Percentiles rank a stretch among this genome's conserved stretches.
Evolutionary conservation across 2,888 invertebrate genomes (phyloP).

Genomic region (Drosophila nr. perissopoda): DNA sequence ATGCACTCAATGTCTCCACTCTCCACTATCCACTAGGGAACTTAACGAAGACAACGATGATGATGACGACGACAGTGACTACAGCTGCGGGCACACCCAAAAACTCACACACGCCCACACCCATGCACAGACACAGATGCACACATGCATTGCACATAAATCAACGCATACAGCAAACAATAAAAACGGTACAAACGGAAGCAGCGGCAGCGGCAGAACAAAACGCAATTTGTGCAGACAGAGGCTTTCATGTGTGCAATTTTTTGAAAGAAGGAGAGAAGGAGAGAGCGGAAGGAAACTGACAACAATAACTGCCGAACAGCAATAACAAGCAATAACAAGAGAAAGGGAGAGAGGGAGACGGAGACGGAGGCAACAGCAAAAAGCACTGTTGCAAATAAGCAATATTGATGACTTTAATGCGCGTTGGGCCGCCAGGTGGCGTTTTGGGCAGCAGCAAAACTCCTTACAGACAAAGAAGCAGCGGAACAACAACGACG

Average conservation of each 20-base stretch:
- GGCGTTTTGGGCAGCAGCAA: constrained; percentile 26
- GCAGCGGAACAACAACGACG: constrained; percentile 40
- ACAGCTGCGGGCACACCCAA: constrained; percentile 31
- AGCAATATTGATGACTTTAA: constrained; percentile 77
- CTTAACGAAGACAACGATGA: constrained; percentile 18
- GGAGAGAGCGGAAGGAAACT: constrained; percentile 21
- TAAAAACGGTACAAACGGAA: constrained; percentile 51
- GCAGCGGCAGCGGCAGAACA: constrained; percentile 51
- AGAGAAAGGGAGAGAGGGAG: neutral
- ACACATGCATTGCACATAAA: constrained; percentile 63
- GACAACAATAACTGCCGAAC: constrained; percentile 57
- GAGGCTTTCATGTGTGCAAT: constrained; percentile 22
- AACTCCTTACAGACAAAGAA: constrained; percentile 17
- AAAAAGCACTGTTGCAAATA: constrained; percentile 67
- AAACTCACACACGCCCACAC: constrained; percentile 11
- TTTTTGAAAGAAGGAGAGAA: neutral
- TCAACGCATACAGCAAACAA: constrained; percentile 70
- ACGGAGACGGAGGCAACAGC: constrained; percentile 5
- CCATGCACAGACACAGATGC: constrained; percentile 11
- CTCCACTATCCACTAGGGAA: constrained; percentile 33
- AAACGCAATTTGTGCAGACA: constrained; percentile 73
- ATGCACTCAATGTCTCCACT: constrained; percentile 46
- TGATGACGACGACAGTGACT: constrained; percentile 26
- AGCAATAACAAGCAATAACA: constrained; percentile 34
- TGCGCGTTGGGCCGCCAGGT: constrained; percentile 56